These are phyloP conservation scores for Sebastes cheni DNA, from an alignment of 2,797 vertebrate genomes.

Conservation along the genomic window DNA sequence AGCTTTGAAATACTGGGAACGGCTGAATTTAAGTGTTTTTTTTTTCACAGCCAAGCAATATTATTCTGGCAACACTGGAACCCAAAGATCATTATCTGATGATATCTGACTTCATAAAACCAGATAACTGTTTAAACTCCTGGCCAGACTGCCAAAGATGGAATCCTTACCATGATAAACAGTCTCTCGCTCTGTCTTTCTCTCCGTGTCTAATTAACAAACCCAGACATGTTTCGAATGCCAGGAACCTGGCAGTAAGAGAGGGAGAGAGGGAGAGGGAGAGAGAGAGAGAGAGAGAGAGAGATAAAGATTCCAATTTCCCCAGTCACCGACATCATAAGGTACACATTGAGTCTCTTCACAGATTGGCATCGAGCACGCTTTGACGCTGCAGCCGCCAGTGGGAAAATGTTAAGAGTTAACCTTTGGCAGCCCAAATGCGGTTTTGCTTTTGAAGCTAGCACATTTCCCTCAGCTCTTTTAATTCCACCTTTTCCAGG, in stretches of 20 bases:
- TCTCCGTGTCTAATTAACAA: slow-evolving; percentile 75
- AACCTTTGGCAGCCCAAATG: slow-evolving; percentile 67
- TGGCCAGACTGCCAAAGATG: slow-evolving; percentile 24
- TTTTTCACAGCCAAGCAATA: slow-evolving; percentile 10
- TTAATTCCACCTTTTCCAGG: slow-evolving; percentile 65
- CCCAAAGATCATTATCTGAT: slow-evolving; percentile 47
- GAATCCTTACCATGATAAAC: slow-evolving; percentile 25
- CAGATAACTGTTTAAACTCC: slow-evolving; percentile 39
- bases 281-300: slow-evolving; percentile 28
- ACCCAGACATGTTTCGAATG: slow-evolving; percentile 57
- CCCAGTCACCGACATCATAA: slow-evolving; percentile 76
- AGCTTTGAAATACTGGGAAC: not conserved
- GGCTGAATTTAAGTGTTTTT: not conserved
- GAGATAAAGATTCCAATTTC: slow-evolving; percentile 84
- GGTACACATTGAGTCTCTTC: slow-evolving; percentile 61
- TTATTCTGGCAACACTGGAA: slow-evolving; percentile 23
- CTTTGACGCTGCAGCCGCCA: slow-evolving; percentile 38
- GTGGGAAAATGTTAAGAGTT: slow-evolving; percentile 73
- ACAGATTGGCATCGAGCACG: slow-evolving; percentile 70
- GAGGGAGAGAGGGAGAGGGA: slow-evolving; percentile 41
- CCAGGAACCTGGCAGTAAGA: slow-evolving; percentile 53
- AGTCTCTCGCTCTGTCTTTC: slow-evolving; percentile 34
- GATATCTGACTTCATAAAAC: slow-evolving; percentile 52
- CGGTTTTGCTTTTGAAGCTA: slow-evolving; percentile 62
- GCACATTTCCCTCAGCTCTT: slow-evolving; percentile 54